Evolutionary conservation across 1,140 invertebrate genomes (phyloP), one percentile per base, ranked within the genome.

Genomic region (Dermatophagoides farinae): DNA sequence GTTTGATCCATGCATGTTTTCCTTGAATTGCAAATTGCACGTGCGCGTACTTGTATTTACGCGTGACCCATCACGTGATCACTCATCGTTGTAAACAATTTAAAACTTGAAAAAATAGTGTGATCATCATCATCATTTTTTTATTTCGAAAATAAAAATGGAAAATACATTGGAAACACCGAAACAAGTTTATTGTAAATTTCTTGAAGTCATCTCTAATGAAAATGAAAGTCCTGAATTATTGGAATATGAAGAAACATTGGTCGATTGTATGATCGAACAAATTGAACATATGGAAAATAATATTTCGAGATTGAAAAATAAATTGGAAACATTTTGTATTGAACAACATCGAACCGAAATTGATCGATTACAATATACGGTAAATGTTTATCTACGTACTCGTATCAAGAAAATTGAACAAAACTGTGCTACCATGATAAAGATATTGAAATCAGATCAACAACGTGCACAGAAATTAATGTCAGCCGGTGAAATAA

Each of bases 301-400:
- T 2, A 57, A 37, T 11, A 51, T 64, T 8, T 16, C 44, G 10
- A 14, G 23, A 31, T 31, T 62, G 22, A 52, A 38, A 37, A 18
- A 16, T 23, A 52, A 41, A 53, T 44, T 64, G 14, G 44, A 55
- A 14, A n/a, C 38, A 14, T 64, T 64, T 39, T 59, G 55, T 39
- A 47, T 55, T 40, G 63, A 64, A 54, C 63, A 64, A 38, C 63
- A 64, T 44, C 51, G 31, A 47, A 54, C 64, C 11, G 63, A 63
- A 43, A 20, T 64, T 25, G 61, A 58, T 23, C 54, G 63, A 2
- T 49, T 64, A n/a, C 43, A 53, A 38, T 64, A 64, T 55, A 10
- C 47, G 6, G 55, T 63, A 18, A 63, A 64, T 43, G 58, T 39
- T 41, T 64, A 64, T 44, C 55, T 44, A 16, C 31, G 63, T 20